A percentile compares a stretch with the other conserved stretches of the same genome.
phyloP scores from a whole-genome alignment of 2,888 invertebrate genomes.

The Dicyrtomina minuta region DNA sequence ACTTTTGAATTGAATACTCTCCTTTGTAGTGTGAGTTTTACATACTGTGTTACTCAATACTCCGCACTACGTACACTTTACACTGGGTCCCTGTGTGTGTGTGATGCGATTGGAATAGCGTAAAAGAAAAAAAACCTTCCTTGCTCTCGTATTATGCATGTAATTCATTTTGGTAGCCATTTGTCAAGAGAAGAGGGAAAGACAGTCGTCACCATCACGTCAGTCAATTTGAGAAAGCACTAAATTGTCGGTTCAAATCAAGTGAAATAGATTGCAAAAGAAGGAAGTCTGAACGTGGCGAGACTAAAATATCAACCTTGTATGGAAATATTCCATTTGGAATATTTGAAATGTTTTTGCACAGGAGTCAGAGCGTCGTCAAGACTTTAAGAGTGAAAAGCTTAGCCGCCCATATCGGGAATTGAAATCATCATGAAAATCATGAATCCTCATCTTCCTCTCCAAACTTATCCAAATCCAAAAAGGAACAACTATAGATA shows the following conservation, averaged over 20 bases:
- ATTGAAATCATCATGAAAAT: too few species aligned
- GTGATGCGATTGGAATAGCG: too few species aligned
- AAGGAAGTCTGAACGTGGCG: slow-evolving; percentile 26
- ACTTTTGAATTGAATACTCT: slow-evolving; percentile 15
- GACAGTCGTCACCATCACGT: slow-evolving; percentile 37
- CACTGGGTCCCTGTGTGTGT: background rate
- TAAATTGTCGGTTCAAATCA: slow-evolving; percentile 35
- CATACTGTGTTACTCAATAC: slow-evolving; percentile 1
- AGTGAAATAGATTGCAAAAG: slow-evolving; percentile 32
- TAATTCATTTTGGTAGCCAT: slow-evolving; percentile 29
- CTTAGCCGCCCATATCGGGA: too few species aligned
- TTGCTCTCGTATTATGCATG: slow-evolving; percentile 13
- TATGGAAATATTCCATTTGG: too few species aligned
- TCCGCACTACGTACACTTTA: background rate
- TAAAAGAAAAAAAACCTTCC: background rate
- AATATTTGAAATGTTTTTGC: background rate
- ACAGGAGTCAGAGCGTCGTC: background rate
- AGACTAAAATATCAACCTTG: slow-evolving; percentile 19
- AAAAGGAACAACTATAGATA: background rate
- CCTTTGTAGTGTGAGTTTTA: background rate
- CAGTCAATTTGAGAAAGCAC: slow-evolving; percentile 34
- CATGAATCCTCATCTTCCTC: background rate
- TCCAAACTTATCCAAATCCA: background rate
- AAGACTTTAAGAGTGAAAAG: too few species aligned
- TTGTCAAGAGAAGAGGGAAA: slow-evolving; percentile 30